A percentile compares a stretch with the other conserved stretches of the same genome.
These are phyloP conservation scores for Poecilia wingei DNA, from an alignment of 2,797 vertebrate species.

Conservation along the genomic window DNA sequence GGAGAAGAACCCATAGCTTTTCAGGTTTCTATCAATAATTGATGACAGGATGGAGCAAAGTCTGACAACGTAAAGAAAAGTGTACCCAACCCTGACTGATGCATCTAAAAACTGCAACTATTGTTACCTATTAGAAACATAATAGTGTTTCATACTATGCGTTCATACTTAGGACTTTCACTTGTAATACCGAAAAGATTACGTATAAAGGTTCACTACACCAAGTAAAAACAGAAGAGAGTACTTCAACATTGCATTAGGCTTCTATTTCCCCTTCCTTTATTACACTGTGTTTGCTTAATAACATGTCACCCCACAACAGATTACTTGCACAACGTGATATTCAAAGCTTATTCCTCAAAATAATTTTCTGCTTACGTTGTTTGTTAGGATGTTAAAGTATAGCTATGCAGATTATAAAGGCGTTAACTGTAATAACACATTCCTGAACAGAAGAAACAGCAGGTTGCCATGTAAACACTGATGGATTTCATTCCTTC, in stretches of 20 bases:
- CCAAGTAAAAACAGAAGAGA: background rate
- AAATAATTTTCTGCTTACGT: conserved; percentile 42
- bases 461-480: conserved; percentile 22
- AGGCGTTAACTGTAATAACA: conserved; percentile 42
- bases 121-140: background rate
- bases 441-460: conserved; percentile 38
- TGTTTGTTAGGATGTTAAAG: conserved; percentile 37
- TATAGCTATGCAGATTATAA: conserved; percentile 34
- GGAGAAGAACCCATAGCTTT: background rate
- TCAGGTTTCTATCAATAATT: background rate
- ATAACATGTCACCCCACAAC: conserved; percentile 23
- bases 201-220: background rate
- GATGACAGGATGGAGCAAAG: background rate
- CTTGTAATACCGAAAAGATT: background rate
- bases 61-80: background rate
- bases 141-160: too few relatives aligned
- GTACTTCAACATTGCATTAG: background rate
- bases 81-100: background rate
- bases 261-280: background rate
- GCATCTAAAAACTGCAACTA: background rate
- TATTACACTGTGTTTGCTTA: conserved; percentile 7
- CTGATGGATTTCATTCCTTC: conserved; percentile 8
- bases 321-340: conserved; percentile 32
- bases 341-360: conserved; percentile 47
- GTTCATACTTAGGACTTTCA: background rate